These are phyloP conservation scores for Pomatorhinus ruficollis DNA, from an alignment of 2,113 vertebrate species.

Conservation along the genomic window DNA sequence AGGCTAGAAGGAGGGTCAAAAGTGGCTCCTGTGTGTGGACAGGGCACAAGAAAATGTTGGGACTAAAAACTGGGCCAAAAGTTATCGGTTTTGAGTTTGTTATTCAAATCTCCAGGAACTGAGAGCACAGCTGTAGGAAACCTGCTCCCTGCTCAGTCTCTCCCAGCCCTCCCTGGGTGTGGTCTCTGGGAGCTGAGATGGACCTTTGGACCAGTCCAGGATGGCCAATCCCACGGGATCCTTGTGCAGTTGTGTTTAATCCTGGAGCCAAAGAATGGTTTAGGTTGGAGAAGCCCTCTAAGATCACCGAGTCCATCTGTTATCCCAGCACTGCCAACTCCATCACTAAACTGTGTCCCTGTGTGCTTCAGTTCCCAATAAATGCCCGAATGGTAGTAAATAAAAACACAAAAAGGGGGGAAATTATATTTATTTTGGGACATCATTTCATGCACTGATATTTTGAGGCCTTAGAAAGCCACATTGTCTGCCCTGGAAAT, in stretches of 20 bases:
- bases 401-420: background rate
- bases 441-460: background rate
- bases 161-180: background rate
- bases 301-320: background rate
- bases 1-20: background rate
- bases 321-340: background rate
- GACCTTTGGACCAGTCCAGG: background rate
- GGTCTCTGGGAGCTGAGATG: background rate
- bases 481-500: background rate
- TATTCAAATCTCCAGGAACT: background rate
- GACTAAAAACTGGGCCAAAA: background rate
- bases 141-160: rapidly evolving
- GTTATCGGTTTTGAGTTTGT: background rate
- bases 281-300: background rate
- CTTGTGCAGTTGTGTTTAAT: background rate
- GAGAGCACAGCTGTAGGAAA: background rate
- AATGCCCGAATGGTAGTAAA: background rate
- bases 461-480: background rate
- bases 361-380: background rate
- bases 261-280: background rate
- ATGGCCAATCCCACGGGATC: rapidly evolving
- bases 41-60: rapidly evolving
- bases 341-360: background rate
- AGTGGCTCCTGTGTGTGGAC: background rate
- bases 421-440: rapidly evolving